Base-by-base conservation (phyloP, 2,113 vertebrate species). In the Platycercus adscitus region DNA sequence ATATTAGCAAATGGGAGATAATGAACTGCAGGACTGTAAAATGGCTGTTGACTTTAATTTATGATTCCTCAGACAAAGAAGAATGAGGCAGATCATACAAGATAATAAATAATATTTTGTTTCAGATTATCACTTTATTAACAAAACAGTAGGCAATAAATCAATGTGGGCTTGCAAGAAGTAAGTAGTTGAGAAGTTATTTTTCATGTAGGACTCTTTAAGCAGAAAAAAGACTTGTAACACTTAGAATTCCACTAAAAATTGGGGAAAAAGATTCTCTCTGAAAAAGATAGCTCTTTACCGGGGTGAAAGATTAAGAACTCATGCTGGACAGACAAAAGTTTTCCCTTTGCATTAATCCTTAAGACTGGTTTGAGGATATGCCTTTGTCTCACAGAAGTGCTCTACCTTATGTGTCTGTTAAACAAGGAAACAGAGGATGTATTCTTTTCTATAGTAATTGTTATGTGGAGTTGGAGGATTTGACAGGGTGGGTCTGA, bases 11-110 rank as follows among this genome's bases (percentile, higher is more conserved):
- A 95, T 96, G 92, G 81, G 41, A 97, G 91, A 95, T 95, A 98
- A 98, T 97, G 95, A 98, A 97, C 96, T 97, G 43, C 93, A 88
- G 75, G 95, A 95, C 92, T 97, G 94, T 97, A 95, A 93, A 97
- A 98, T 97, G 96, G 87, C 93, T 94, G 83, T 89, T 97, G 95
- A 92, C 88, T 97, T 96, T 96, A 97, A 97, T 98, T 98, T 97
- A 97, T 95, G 88, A 72, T 72, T 86, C 41, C 75, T 96, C 47
- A 94, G 93, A 91, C 97, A 95, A 94, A 97, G 97, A 97, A 91
- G 88, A 95, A 97, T 92, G 96, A 97, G 80, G 55, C 6, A 46
- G 79, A 96, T 95, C 94, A 88, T 94, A 91, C 94, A 93, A 94
- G 91, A 97, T 95, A 97, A 98, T 97, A 97, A 97, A 98, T 89